Evolutionary conservation across 2,888 invertebrate species (phyloP), one percentile per base, ranked within the genome.

Genomic region (Perdita meconis): DNA sequence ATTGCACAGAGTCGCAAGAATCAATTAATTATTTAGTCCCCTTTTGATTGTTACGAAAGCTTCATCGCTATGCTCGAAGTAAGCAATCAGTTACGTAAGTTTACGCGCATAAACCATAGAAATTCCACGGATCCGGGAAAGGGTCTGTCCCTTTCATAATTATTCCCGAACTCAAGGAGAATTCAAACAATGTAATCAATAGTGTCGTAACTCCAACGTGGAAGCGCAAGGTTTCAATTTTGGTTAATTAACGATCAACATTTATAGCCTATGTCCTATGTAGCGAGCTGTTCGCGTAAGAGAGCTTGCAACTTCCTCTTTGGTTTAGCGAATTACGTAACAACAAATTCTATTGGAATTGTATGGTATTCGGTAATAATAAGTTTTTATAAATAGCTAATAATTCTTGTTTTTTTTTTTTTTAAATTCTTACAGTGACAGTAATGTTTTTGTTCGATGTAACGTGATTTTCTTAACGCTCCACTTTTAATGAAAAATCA

Each of bases 321-420:
- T n/a, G 42, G 55, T 57, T 44, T 64, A 68, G 47, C 59, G 70
- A 83, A 78, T 83, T 56, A 73, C 78, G 69, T 51, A 65, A 75
- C 81, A 83, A 80, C 81, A 78, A 83, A 65, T 75, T 70, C 65
- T 66, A 67, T 53, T 56, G 68, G 65, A 78, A 83, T 74, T 80
- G 59, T 57, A 68, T 38, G 71, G 66, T 57, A 74, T 82, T 72
- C 66, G 34, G 51, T 51, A 51, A 34, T 78, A 75, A 75, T 72
- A 68, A 83, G 66, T 83, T 77, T 80, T 77, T 68, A 63, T 51
- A 78, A 74, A 63, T 51, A 78, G 72, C 74, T 74, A 78, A 79
- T 57, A 61, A 30, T 50, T 56, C 47, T 63, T 56, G 66, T 57
- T 36, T 63, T 51, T 64, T 19, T 3, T 40, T 24, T 57, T 57